Conservation (phyloP, 2,797 vertebrate genomes). For the Okamejei kenojei region DNA sequence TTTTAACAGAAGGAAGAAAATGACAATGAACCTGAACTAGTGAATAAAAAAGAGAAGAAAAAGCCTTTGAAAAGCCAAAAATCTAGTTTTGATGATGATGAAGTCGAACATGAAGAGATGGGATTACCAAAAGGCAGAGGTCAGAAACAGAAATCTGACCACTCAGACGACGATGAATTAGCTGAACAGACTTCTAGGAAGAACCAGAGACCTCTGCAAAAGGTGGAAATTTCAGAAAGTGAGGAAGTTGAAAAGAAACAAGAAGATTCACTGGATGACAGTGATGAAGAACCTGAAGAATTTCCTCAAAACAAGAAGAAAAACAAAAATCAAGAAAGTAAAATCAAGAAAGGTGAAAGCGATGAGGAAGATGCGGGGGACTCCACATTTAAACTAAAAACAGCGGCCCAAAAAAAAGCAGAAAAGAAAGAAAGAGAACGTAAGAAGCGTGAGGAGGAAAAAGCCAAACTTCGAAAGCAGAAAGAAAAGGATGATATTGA, state of each 20-base stretch:
- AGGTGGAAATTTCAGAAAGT: constrained; percentile 58
- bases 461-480: constrained; percentile 71
- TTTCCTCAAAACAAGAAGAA: constrained; percentile 60
- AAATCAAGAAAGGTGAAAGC: constrained; percentile 50
- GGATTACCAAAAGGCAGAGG: constrained; percentile 54
- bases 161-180: constrained; percentile 61
- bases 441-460: constrained; percentile 79
- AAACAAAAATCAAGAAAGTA: constrained; percentile 68
- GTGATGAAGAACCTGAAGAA: constrained; percentile 68
- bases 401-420: constrained; percentile 91
- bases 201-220: constrained; percentile 58
- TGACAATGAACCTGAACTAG: constrained; percentile 59
- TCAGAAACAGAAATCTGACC: constrained; percentile 52
- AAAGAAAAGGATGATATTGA: constrained; percentile 73
- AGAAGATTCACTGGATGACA: constrained; percentile 57
- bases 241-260: constrained; percentile 51
- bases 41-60: constrained; percentile 67
- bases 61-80: constrained; percentile 80
- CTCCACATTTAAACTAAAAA: constrained; percentile 81
- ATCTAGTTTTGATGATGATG: constrained; percentile 66
- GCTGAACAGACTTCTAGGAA: constrained; percentile 64
- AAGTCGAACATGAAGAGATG: constrained; percentile 62
- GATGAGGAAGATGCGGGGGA: constrained; percentile 64
- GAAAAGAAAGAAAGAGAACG: constrained; percentile 92
- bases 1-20: constrained; percentile 63